A percentile compares a stretch with the other conserved stretches of the same genome.
Evolutionary conservation across 2,888 invertebrate species (phyloP).

Genomic region (Lacanobia oleracea): DNA sequence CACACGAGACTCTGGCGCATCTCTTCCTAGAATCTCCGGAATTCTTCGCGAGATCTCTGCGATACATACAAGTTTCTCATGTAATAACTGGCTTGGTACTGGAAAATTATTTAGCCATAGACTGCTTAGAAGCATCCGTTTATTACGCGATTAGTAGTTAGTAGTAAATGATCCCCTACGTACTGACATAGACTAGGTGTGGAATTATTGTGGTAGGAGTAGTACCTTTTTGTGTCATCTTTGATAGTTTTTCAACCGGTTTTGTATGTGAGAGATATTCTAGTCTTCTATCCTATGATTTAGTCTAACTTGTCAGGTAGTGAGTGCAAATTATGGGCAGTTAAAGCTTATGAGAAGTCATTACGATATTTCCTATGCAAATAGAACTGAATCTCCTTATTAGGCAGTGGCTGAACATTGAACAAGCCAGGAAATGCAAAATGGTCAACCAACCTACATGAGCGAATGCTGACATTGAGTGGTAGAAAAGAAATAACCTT

Average conservation of each 20-base stretch:
- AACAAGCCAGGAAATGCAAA: too few relatives aligned
- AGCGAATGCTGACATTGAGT: too few relatives aligned
- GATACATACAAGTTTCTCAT: conserved; percentile 49
- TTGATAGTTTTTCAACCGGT: conserved; percentile 7
- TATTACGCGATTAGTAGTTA: conserved; percentile 56
- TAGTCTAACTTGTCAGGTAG: neutral
- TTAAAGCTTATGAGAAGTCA: conserved; percentile 6
- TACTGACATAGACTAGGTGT: conserved; percentile 50
- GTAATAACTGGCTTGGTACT: conserved; percentile 47
- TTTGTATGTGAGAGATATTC: neutral
- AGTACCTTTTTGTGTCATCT: conserved; percentile 28
- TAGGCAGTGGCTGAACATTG: neutral
- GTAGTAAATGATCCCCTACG: conserved; percentile 58
- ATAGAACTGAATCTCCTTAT: neutral
- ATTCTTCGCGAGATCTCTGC: conserved; percentile 45
- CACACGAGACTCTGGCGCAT: conserved; percentile 49
- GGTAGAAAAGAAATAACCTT: too few relatives aligned
- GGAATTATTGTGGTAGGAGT: conserved; percentile 19
- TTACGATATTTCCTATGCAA: neutral
- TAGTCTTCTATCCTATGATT: conserved; percentile 13
- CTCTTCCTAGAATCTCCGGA: conserved; percentile 50
- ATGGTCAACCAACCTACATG: too few relatives aligned
- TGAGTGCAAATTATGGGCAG: neutral
- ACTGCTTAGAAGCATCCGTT: conserved; percentile 60
- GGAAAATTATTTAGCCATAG: conserved; percentile 61